Percentiles rank a stretch among this genome's conserved stretches.
Conservation (phyloP, 2,888 invertebrate genomes). For the Cerceris ruficornis region DNA sequence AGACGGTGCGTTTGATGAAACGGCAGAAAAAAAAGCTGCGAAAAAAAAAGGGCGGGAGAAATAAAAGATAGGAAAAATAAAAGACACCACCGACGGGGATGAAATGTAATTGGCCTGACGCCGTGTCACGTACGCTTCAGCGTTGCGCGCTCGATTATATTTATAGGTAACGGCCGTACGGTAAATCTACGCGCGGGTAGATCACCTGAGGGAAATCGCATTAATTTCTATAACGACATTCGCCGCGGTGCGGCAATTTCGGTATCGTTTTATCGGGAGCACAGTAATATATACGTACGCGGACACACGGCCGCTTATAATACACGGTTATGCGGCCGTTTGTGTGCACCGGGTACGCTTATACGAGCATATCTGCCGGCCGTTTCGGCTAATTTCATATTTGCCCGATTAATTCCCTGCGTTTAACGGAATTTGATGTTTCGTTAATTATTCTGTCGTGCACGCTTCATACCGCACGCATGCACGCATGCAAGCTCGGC, state of each 20-base stretch:
- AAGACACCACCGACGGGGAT: too few relatives aligned
- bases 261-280: conserved; percentile 65
- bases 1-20: neutral
- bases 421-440: conserved; percentile 79
- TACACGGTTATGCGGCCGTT: conserved; percentile 6
- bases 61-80: too few relatives aligned
- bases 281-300: conserved; percentile 42
- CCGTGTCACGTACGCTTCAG: conserved; percentile 1
- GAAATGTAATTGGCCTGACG: too few relatives aligned
- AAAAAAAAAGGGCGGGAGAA: too few relatives aligned
- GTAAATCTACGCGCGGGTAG: conserved; percentile 52
- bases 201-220: conserved; percentile 71
- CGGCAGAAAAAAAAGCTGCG: too few relatives aligned
- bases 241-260: conserved; percentile 68
- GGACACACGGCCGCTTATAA: conserved; percentile 7
- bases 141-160: conserved; percentile 53
- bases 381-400: conserved; percentile 77
- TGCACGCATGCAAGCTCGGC: conserved; percentile 13
- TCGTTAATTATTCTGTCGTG: conserved; percentile 78
- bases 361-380: conserved; percentile 40
- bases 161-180: conserved; percentile 58
- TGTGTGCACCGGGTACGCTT: conserved; percentile 10
- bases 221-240: conserved; percentile 78
- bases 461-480: conserved; percentile 62
- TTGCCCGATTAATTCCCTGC: conserved; percentile 77